Evolutionary conservation across 2,113 vertebrate species (phyloP), one percentile per base, ranked within the genome.

Genomic region (Vidua chalybeata): DNA sequence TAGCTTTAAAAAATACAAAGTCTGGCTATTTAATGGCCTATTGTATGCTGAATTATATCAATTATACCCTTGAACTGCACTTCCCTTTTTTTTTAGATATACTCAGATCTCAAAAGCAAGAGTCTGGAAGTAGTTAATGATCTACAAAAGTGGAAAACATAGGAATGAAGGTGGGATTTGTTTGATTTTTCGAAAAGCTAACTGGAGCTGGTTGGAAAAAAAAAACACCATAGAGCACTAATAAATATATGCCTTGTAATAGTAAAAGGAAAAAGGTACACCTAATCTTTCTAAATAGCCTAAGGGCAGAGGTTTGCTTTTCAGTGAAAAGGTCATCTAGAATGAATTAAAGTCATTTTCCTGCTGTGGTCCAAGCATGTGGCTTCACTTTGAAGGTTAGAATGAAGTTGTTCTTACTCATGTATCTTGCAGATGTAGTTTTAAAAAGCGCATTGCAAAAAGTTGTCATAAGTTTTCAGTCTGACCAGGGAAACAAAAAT

Each of bases 261-360:
- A 91, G 35, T 51, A 81, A 92, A 90, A 95, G n/a, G 75, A 62
- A 85, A 95, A 97, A 96, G 71, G 91, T 97, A 95, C 66, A 87
- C 33, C 94, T 96, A 97, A 96, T 86, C 94, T 97, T 96, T 97
- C 82, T 87, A 76, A 96, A 95, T 61, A 95, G 93, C 95, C 95
- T 89, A 31, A 13, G 55, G 93, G 86, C 91, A 93, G 26, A 92
- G 89, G 93, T 97, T 97, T 97, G 73, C 76, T 97, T 97, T 97
- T 96, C 95, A 97, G 82, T 89, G 89, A 77, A 98, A 98, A 97
- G 96, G 97, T 97, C 92, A 63, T 88, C 81, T 89, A 84, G 91
- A 94, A 97, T 98, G 97, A 97, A 97, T 97, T 98, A 94, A 97
- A 97, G 92, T 90, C 26, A 86, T 96, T 97, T 97, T 97, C 93